phyloP scores from a whole-genome alignment of 1,140 invertebrate genomes.

The Drosophila ercepeae region DNA sequence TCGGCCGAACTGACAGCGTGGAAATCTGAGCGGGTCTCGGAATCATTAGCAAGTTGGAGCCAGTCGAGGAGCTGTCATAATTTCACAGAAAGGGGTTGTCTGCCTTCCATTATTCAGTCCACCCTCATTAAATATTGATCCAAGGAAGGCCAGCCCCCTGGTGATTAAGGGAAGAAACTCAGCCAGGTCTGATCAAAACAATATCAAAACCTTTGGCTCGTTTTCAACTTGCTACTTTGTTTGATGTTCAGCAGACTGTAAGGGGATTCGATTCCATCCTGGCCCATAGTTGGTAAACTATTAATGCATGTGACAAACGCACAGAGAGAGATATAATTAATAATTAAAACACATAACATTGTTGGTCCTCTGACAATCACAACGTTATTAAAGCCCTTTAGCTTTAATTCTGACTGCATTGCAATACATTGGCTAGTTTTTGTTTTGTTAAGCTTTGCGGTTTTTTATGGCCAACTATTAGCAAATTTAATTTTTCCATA shows the following conservation, averaged over 20 bases:
- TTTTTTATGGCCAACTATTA: conserved; percentile 8
- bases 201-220: conserved; percentile 1
- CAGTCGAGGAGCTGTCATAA: conserved; percentile 52
- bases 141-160: background rate
- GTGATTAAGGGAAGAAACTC: background rate
- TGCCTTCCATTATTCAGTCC: conserved; percentile 36
- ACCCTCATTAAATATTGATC: conserved; percentile 59
- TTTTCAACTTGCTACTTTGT: conserved; percentile 8
- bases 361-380: background rate
- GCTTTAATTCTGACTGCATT: conserved; percentile 31
- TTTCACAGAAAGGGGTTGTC: conserved; percentile 11
- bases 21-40: background rate
- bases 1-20: conserved; percentile 15
- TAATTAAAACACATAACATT: conserved; percentile 57
- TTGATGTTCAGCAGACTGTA: conserved; percentile 31
- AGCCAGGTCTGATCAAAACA: conserved; percentile 23
- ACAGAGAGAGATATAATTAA: conserved; percentile 51
- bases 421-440: conserved; percentile 22
- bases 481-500: conserved; percentile 33
- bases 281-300: background rate
- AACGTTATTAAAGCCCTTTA: conserved; percentile 29
- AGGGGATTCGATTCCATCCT: background rate
- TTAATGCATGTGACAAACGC: conserved; percentile 46
- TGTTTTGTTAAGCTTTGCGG: conserved; percentile 1
- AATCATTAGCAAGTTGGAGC: background rate